phyloP scores from a whole-genome alignment of 2,888 invertebrate genomes.

The Plebejus melissa region DNA sequence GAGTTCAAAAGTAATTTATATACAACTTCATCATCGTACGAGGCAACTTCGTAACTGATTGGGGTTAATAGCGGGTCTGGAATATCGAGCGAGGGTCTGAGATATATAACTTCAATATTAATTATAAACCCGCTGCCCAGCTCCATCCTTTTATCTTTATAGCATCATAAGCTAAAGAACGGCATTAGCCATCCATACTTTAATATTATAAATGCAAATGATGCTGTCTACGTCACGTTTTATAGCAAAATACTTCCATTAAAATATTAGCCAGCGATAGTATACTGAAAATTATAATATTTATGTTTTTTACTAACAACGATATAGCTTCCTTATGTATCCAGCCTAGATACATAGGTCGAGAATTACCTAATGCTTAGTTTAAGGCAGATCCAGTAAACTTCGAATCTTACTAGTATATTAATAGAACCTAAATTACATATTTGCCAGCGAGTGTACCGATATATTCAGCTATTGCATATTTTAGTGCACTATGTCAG shows the following conservation, averaged over 20 bases:
- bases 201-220: too few species aligned
- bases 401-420: too few species aligned
- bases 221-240: too few species aligned
- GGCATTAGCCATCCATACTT: too few species aligned
- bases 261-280: not conserved
- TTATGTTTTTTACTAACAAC: not conserved
- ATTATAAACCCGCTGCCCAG: not conserved
- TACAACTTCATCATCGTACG: not conserved
- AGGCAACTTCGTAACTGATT: not conserved
- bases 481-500: not conserved
- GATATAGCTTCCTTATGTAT: too few species aligned
- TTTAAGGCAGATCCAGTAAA: too few species aligned
- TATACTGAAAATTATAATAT: not conserved
- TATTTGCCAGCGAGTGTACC: too few species aligned
- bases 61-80: not conserved
- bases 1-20: not conserved
- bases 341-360: too few species aligned
- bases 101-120: not conserved
- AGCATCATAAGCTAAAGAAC: not conserved
- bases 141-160: not conserved
- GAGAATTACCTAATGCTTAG: too few species aligned
- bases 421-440: too few species aligned
- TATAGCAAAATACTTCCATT: not conserved
- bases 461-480: not conserved
- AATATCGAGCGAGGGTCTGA: not conserved